A percentile compares a stretch with the other conserved stretches of the same genome.
Evolutionary conservation across 2,113 vertebrate species (phyloP).

Genomic region (Lethenteron reissneri): DNA sequence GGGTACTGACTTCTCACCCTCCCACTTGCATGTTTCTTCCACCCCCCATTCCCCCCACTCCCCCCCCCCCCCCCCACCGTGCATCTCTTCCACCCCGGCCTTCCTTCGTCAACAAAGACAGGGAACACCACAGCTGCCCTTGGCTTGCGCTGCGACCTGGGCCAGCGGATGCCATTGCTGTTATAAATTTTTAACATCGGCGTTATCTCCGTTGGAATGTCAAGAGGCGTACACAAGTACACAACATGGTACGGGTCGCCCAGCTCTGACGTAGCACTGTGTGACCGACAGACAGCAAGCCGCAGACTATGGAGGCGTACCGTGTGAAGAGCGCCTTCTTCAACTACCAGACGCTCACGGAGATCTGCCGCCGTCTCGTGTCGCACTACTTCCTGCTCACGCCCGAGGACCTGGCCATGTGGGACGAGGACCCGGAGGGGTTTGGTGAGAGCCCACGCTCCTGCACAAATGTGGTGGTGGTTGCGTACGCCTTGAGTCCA

Average conservation of each 20-base stretch:
- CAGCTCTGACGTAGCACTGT: too few species aligned
- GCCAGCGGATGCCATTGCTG: too few species aligned
- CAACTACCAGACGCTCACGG: slow-evolving; percentile 66
- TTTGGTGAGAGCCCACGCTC: slow-evolving; percentile 35
- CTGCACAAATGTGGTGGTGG: too few species aligned
- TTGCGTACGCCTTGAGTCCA: too few species aligned
- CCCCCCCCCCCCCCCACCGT: neutral
- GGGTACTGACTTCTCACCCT: slow-evolving; percentile 25
- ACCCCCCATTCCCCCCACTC: neutral
- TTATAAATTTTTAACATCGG: too few species aligned
- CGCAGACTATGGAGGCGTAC: slow-evolving; percentile 76
- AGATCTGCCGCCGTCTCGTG: slow-evolving; percentile 72
- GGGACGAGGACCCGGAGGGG: slow-evolving; percentile 95
- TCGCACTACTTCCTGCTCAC: slow-evolving; percentile 82
- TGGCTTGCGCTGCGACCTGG: too few species aligned
- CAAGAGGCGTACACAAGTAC: too few species aligned
- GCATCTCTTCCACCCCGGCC: neutral
- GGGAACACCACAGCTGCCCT: too few species aligned
- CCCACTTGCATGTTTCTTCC: slow-evolving; percentile 5
- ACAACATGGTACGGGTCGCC: too few species aligned
- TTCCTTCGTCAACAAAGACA: too few species aligned
- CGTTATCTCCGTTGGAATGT: too few species aligned
- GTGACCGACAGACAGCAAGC: slow-evolving; percentile 46
- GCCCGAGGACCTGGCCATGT: slow-evolving; percentile 76
- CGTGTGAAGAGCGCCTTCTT: slow-evolving; percentile 82